phyloP scores from a whole-genome alignment of 2,797 vertebrate genomes.

The Anisognathus igniventris region DNA sequence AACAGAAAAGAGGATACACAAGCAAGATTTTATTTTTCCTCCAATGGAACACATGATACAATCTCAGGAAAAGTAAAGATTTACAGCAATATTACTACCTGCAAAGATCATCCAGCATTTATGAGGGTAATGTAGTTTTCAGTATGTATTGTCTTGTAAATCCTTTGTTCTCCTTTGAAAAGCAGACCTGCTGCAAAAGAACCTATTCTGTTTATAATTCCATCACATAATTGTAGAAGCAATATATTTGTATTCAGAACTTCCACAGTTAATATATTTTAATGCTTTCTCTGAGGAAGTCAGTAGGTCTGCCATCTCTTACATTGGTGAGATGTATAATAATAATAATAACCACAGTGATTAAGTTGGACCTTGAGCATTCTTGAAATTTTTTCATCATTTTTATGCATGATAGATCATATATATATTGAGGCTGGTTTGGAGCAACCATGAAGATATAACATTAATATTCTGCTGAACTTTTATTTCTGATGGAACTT shows the following conservation, averaged over 20 bases:
- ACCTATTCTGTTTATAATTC: neutral
- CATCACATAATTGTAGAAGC: neutral
- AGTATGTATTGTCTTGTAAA: neutral
- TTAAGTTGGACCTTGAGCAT: neutral
- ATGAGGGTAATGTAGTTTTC: constrained; percentile 82
- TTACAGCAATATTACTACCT: constrained; percentile 66
- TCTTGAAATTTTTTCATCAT: neutral
- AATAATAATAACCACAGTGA: neutral
- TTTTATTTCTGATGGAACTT: neutral
- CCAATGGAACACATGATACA: constrained; percentile 84
- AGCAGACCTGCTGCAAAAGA: neutral
- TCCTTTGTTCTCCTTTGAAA: neutral
- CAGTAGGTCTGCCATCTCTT: neutral
- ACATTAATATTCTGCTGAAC: neutral
- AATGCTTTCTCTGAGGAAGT: neutral
- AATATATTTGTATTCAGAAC: neutral
- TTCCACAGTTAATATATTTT: neutral
- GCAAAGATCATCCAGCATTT: constrained; percentile 80
- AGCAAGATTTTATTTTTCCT: constrained; percentile 90
- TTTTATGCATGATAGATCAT: neutral
- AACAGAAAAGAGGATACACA: constrained; percentile 81
- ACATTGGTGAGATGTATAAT: neutral
- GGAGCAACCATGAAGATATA: neutral
- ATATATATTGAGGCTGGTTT: neutral
- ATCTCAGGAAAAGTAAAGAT: constrained; percentile 76